Conservation (phyloP, 2,797 vertebrate genomes). For the Rousettus madagascariensis region DNA sequence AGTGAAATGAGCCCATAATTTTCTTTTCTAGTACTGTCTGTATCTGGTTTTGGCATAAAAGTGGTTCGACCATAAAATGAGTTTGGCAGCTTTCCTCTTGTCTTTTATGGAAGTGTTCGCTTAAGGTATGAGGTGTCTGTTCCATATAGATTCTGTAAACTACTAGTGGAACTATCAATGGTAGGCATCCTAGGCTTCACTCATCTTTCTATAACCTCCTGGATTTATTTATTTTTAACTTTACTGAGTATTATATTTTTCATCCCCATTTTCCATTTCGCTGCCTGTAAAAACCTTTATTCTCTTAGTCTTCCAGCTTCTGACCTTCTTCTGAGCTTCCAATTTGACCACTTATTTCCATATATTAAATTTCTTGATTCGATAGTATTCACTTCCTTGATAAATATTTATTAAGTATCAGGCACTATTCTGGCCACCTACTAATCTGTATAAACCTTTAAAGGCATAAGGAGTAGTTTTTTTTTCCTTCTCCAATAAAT, state of each 20-base stretch:
- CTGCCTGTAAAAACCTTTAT: background rate
- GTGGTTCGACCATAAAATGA: background rate
- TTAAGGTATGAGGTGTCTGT: background rate
- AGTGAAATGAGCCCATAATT: background rate
- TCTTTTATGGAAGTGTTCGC: background rate
- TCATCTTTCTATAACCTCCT: background rate
- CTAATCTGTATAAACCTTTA: background rate
- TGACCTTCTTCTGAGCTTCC: background rate
- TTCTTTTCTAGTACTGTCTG: background rate
- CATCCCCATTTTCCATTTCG: background rate
- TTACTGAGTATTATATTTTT: background rate
- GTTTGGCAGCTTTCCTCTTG: background rate
- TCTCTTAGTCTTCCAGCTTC: background rate
- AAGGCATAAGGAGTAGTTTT: background rate
- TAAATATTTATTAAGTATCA: background rate
- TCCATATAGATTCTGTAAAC: background rate
- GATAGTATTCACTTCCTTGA: background rate
- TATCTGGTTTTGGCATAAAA: background rate
- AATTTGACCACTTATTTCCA: background rate
- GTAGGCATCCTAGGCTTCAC: background rate
- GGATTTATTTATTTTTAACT: background rate
- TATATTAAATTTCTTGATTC: background rate
- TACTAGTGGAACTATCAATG: background rate
- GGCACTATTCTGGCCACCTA: background rate
- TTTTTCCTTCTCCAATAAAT: background rate